A percentile compares a stretch with the other conserved stretches of the same genome.
Evolutionary conservation across 2,888 invertebrate species (phyloP).

Genomic region (Scaptomyza reducta): DNA sequence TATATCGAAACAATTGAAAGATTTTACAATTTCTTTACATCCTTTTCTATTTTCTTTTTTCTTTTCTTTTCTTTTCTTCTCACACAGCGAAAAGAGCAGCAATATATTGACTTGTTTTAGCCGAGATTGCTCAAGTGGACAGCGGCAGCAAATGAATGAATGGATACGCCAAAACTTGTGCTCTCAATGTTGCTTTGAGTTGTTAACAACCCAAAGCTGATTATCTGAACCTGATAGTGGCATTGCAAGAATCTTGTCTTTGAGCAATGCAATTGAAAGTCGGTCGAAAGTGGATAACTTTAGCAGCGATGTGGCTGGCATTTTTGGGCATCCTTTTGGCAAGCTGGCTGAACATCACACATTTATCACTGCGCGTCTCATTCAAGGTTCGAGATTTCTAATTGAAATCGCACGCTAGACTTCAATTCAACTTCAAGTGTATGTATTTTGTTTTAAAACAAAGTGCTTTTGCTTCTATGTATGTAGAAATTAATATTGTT

Average conservation of each 20-base stretch:
- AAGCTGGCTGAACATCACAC: neutral
- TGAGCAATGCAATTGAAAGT: slow-evolving; percentile 12
- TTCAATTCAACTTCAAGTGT: neutral
- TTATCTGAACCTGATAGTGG: slow-evolving; percentile 28
- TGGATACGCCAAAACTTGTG: slow-evolving; percentile 43
- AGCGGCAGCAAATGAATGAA: slow-evolving; percentile 22
- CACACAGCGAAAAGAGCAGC: no score
- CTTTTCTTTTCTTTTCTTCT: no score
- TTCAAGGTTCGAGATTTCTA: neutral
- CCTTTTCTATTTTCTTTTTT: no score
- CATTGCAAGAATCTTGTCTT: slow-evolving; percentile 6
- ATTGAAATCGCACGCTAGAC: slow-evolving; percentile 1
- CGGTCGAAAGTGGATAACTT: neutral
- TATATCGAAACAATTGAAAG: no score
- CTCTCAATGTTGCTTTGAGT: slow-evolving; percentile 30
- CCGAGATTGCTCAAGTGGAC: slow-evolving; percentile 4
- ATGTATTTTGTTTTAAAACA: slow-evolving; percentile 13
- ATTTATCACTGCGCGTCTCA: slow-evolving; percentile 3
- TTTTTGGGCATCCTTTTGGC: neutral
- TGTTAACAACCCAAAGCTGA: slow-evolving; percentile 50
- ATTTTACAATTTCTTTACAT: no score
- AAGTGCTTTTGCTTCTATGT: slow-evolving; percentile 44
- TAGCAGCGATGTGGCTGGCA: neutral
- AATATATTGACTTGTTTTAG: neutral
- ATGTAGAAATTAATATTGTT: slow-evolving; percentile 18